Conservation (phyloP, 2,797 vertebrate genomes). For the Tauraco hartlaubi region DNA sequence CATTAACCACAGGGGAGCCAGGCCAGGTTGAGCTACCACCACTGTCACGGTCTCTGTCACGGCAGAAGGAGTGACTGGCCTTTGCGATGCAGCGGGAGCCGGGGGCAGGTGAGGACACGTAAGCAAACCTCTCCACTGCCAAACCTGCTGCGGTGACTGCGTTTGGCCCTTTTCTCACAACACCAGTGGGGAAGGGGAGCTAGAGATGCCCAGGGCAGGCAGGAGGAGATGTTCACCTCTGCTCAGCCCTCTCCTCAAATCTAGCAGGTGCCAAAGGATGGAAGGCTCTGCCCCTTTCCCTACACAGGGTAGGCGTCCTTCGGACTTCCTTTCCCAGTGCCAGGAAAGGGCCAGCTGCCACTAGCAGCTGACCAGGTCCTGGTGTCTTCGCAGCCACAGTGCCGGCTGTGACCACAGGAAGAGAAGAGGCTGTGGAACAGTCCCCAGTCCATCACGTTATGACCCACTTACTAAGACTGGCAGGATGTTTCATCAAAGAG, state of each 20-base stretch:
- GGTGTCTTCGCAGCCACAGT: accelerated
- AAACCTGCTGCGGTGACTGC: neutral
- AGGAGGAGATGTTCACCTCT: neutral
- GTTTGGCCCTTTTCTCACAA: neutral
- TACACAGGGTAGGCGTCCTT: neutral
- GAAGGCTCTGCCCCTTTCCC: neutral
- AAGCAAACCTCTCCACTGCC: neutral
- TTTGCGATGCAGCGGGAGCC: neutral
- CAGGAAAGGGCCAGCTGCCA: neutral
- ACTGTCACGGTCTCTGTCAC: neutral
- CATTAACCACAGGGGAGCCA: neutral
- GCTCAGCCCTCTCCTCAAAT: neutral
- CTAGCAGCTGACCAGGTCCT: neutral
- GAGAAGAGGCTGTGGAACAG: neutral
- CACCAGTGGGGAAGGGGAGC: neutral
- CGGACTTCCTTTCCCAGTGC: neutral
- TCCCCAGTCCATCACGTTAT: neutral
- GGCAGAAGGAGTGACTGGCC: neutral
- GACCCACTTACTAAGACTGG: neutral
- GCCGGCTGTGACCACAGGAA: neutral
- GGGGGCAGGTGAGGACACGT: neutral
- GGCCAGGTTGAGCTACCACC: neutral
- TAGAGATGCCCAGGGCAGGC: neutral
- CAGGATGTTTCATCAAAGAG: neutral
- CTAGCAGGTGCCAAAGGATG: neutral